Conservation (phyloP, 2,113 vertebrate species). For the Euleptes europaea region DNA sequence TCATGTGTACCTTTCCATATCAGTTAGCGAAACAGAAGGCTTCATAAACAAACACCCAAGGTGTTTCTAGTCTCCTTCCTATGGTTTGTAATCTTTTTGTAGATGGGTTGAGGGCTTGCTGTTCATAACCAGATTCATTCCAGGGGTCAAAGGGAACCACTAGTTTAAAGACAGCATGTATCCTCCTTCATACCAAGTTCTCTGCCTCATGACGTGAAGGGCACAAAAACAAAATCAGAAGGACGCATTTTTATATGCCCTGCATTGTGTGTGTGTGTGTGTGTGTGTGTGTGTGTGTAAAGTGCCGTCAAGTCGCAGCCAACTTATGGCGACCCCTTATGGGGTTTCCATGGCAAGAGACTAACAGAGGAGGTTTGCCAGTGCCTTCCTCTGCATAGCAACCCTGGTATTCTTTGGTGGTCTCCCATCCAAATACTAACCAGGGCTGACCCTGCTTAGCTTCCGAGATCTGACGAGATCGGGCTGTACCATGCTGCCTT, state of each 20-base stretch:
- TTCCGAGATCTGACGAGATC: no score
- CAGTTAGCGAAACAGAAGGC: constrained; percentile 5
- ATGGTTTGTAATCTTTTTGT: background rate
- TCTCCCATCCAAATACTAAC: no score
- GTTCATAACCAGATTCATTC: background rate
- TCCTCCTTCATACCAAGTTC: background rate
- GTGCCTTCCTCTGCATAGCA: no score
- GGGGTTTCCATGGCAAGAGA: no score
- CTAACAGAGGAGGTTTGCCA: no score
- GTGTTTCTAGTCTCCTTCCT: background rate
- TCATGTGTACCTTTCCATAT: background rate
- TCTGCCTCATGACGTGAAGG: constrained; percentile 25
- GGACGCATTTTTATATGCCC: background rate
- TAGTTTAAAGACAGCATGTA: background rate
- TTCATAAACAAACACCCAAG: background rate
- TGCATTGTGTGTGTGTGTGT: no score
- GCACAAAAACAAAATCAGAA: constrained; percentile 8
- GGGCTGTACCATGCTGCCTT: no score
- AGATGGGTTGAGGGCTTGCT: background rate
- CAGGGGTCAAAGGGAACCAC: background rate
- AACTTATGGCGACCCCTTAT: no score
- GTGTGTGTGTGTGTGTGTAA: no score
- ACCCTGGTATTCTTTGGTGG: no score
- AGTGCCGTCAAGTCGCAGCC: no score
- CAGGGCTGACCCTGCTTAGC: no score